These are phyloP conservation scores for Kuschelorhynchus macadamiae DNA, from an alignment of 2,888 invertebrate genomes.

Conservation along the genomic window DNA sequence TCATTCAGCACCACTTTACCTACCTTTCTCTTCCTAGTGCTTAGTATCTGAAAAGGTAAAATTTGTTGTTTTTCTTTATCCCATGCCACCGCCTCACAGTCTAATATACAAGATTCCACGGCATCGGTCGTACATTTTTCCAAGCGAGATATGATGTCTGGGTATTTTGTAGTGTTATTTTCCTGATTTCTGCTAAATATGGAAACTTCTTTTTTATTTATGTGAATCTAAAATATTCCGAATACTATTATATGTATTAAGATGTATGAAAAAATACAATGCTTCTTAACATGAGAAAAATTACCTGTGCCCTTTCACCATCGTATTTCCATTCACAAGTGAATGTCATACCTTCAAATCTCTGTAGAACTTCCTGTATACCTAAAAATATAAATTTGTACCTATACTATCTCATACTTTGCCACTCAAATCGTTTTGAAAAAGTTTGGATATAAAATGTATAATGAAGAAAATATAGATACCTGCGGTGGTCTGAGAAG, in stretches of 20 bases:
- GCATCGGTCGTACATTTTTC: slow-evolving; percentile 70
- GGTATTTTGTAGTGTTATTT: slow-evolving; percentile 94
- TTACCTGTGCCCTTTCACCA: slow-evolving; percentile 96
- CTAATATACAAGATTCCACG: slow-evolving; percentile 89
- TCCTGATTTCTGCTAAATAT: slow-evolving; percentile 98
- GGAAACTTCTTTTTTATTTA: slow-evolving; percentile 78
- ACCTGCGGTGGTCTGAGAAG: no score
- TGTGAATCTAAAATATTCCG: slow-evolving; percentile 77
- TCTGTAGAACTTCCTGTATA: slow-evolving; percentile 87
- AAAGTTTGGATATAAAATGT: no score
- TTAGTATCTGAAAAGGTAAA: slow-evolving; percentile 95
- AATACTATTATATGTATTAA: no score
- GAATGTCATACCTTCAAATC: slow-evolving; percentile 82
- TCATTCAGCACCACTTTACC: slow-evolving; percentile 60
- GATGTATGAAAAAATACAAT: background rate
- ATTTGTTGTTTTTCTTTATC: slow-evolving; percentile 90
- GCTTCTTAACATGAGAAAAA: no score
- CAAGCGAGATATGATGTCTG: slow-evolving; percentile 88
- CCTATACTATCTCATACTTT: no score
- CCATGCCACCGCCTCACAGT: slow-evolving; percentile 98
- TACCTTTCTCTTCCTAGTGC: slow-evolving; percentile 95
- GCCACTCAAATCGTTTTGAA: no score
- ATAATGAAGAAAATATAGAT: no score
- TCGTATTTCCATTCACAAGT: slow-evolving; percentile 99
- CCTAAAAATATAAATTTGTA: slow-evolving; percentile 62